Conservation (phyloP, 35 echinoderm and acorn worm genomes). For the Heliocidaris erythrogramma region DNA sequence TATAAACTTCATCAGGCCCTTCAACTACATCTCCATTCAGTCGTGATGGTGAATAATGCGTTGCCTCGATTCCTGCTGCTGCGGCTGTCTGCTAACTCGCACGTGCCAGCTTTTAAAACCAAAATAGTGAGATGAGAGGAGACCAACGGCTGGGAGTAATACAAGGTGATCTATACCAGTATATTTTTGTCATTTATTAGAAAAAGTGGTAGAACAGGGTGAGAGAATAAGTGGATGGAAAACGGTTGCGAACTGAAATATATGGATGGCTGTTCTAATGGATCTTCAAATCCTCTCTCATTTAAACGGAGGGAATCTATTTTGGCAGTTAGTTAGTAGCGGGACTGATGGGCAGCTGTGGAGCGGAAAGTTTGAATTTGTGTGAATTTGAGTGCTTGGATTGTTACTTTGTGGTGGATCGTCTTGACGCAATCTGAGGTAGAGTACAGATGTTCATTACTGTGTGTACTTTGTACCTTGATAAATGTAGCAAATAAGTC, state of each 20-base stretch:
- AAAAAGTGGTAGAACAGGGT: background rate
- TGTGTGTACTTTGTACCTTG: background rate
- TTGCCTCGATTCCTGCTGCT: background rate
- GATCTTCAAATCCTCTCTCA: background rate
- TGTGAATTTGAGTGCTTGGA: background rate
- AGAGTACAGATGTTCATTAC: background rate
- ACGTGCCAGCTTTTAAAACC: background rate
- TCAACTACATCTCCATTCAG: background rate
- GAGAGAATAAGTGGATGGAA: background rate
- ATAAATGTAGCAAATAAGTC: no score
- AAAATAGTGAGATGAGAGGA: background rate
- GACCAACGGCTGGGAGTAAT: background rate
- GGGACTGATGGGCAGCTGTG: background rate
- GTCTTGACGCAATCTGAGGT: background rate
- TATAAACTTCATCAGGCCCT: background rate
- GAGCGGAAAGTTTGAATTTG: background rate
- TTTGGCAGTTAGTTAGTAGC: background rate
- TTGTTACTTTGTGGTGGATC: background rate
- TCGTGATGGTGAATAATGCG: conserved; percentile 10
- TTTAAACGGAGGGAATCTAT: background rate
- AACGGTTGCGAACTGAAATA: background rate
- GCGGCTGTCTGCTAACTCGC: background rate
- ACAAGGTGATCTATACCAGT: background rate
- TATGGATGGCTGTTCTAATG: background rate
- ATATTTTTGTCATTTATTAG: background rate